These are phyloP conservation scores for Zootoca vivipara DNA, from an alignment of 2,113 vertebrate genomes.

Conservation along the genomic window DNA sequence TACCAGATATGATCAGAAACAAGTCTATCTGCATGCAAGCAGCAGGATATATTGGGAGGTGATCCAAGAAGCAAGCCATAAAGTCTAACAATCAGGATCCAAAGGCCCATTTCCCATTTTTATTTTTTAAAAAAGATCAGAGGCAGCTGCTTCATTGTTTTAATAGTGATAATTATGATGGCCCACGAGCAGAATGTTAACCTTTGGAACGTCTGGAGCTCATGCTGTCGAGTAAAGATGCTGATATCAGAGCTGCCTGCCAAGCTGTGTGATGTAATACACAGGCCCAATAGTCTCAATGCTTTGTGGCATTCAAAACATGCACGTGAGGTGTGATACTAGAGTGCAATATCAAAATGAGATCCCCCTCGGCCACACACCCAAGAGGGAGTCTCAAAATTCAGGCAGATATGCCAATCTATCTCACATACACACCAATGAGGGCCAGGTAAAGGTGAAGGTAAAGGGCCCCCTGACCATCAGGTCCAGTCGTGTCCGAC, in stretches of 20 bases:
- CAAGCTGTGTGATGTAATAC: background rate
- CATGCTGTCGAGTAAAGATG: background rate
- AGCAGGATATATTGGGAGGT: constrained; percentile 49
- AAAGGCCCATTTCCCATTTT: background rate
- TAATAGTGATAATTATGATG: constrained; percentile 67
- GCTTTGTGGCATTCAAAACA: too few species aligned
- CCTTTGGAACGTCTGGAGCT: constrained; percentile 50
- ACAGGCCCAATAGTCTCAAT: background rate
- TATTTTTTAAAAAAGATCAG: constrained; percentile 31
- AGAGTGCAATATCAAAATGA: too few species aligned
- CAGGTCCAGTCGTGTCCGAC: too few species aligned
- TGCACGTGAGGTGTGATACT: too few species aligned
- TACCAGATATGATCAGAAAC: constrained; percentile 56
- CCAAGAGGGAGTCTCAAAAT: too few species aligned
- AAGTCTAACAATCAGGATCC: constrained; percentile 58
- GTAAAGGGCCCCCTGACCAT: too few species aligned
- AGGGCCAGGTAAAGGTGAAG: too few species aligned
- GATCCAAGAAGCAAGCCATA: constrained; percentile 49
- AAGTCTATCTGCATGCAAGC: constrained; percentile 29
- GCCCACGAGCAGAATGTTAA: constrained; percentile 55
- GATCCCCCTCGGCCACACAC: too few species aligned
- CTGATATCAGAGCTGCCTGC: background rate
- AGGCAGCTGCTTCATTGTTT: constrained; percentile 62
- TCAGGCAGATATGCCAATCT: too few species aligned
- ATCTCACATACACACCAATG: too few species aligned